phyloP scores from a whole-genome alignment of 2,888 invertebrate species.

The Emmelina monodactyla region DNA sequence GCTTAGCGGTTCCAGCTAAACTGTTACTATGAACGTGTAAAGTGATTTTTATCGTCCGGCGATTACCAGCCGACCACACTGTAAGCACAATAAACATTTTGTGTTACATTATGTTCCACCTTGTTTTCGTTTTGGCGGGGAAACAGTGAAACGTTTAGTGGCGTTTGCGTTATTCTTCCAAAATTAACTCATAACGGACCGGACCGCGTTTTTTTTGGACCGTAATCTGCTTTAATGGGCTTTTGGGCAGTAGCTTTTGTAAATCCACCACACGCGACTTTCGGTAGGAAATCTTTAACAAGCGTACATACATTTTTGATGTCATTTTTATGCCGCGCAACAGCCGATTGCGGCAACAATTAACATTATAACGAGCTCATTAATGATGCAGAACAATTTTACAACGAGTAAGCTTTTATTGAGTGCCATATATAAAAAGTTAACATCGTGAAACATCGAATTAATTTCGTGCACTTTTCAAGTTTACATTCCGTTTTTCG shows the following conservation, averaged over 20 bases:
- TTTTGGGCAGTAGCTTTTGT: constrained; percentile 57
- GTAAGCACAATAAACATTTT: too few species aligned
- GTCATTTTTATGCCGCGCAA: constrained; percentile 50
- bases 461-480: too few species aligned
- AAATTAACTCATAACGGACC: constrained; percentile 65
- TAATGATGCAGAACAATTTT: constrained; percentile 16
- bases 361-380: constrained; percentile 56
- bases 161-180: constrained; percentile 58
- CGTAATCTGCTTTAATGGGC: constrained; percentile 63
- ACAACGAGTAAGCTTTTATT: constrained; percentile 17
- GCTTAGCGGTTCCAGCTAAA: constrained; percentile 35
- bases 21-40: constrained; percentile 35
- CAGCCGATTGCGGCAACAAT: constrained; percentile 52
- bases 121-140: constrained; percentile 53
- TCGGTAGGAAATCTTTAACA: constrained; percentile 60
- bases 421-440: constrained; percentile 18
- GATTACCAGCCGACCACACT: constrained; percentile 36
- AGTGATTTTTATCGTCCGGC: constrained; percentile 55
- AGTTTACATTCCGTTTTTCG: too few species aligned
- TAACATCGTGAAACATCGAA: constrained; percentile 2
- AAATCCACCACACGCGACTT: constrained; percentile 52
- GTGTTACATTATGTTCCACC: constrained; percentile 37
- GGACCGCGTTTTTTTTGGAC: constrained; percentile 53
- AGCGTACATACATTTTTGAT: constrained; percentile 58
- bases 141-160: constrained; percentile 55